phyloP scores from a whole-genome alignment of 2,888 invertebrate species.

The Agrochola lota region DNA sequence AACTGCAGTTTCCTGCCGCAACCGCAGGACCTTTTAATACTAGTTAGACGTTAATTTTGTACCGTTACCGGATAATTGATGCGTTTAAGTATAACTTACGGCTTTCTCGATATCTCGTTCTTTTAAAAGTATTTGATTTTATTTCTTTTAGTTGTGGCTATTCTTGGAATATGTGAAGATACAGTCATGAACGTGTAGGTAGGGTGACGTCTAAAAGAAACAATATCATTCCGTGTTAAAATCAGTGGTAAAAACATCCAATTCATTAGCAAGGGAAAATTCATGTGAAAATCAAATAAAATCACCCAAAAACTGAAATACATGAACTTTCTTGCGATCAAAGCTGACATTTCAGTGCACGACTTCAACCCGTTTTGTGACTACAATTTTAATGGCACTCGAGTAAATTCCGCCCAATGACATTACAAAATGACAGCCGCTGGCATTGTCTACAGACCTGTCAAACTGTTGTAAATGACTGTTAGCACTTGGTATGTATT shows the following conservation, averaged over 20 bases:
- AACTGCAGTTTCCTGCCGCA: slow-evolving; percentile 84
- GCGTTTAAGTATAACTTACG: slow-evolving; percentile 63
- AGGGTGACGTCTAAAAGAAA: neutral
- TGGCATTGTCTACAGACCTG: slow-evolving; percentile 23
- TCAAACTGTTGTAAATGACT: slow-evolving; percentile 33
- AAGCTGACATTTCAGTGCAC: slow-evolving; percentile 3
- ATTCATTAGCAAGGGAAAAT: neutral
- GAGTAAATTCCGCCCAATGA: slow-evolving; percentile 23
- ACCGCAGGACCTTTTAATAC: slow-evolving; percentile 87
- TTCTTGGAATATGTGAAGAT: neutral
- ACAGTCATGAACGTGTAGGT: neutral
- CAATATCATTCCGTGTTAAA: neutral
- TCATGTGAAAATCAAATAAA: neutral
- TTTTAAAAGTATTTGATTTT: slow-evolving; percentile 33
- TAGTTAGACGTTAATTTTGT: slow-evolving; percentile 81
- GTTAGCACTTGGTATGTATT: slow-evolving; percentile 15
- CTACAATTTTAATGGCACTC: slow-evolving; percentile 24
- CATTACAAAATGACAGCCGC: slow-evolving; percentile 25
- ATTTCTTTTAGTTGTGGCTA: slow-evolving; percentile 23
- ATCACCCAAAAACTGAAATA: neutral
- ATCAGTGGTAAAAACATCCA: too few relatives aligned
- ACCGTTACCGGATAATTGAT: slow-evolving; percentile 77
- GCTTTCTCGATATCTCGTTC: slow-evolving; percentile 57
- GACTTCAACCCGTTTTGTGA: neutral
- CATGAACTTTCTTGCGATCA: neutral